Percentiles rank a stretch among this genome's conserved stretches.
Conservation (phyloP, 1,140 invertebrate species). For the Babylonia areolata region DNA sequence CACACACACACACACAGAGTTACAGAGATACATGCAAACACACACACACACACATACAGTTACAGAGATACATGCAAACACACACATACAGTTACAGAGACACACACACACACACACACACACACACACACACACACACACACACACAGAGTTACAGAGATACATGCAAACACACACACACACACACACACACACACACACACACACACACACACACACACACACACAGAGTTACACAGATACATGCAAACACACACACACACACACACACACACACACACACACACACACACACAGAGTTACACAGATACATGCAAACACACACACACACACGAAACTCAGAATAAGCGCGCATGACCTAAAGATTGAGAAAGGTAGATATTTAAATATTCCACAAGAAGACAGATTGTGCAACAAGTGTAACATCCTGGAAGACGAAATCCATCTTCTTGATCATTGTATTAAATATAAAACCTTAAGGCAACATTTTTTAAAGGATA, state of each 20-base stretch:
- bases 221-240: background rate
- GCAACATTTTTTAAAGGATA: no score
- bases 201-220: background rate
- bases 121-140: slow-evolving; percentile 19
- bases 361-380: no score
- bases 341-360: no score
- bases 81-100: background rate
- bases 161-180: background rate
- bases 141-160: background rate
- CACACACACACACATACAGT: background rate
- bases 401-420: background rate
- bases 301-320: background rate
- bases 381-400: no score
- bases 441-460: background rate
- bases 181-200: background rate
- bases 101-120: slow-evolving; percentile 12
- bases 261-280: background rate
- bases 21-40: background rate
- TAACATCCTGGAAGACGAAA: background rate
- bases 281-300: background rate
- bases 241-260: background rate
- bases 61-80: background rate
- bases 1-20: background rate
- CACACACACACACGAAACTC: background rate
- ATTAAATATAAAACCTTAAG: no score